These are phyloP conservation scores for Andrena minutula DNA, from an alignment of 2,888 invertebrate genomes.

Conservation along the genomic window DNA sequence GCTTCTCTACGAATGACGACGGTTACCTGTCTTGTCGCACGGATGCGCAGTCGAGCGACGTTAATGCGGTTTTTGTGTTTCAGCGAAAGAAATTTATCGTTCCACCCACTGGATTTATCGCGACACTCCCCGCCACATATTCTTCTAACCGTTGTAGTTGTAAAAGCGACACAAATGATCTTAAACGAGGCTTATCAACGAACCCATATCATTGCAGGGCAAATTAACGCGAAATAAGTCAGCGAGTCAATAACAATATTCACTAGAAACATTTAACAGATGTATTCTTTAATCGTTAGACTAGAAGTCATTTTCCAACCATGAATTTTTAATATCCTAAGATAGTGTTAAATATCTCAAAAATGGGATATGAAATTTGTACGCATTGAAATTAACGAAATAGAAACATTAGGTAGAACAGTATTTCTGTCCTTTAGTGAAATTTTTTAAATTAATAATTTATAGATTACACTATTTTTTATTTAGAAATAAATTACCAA, in stretches of 20 bases:
- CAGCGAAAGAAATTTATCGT: constrained; percentile 72
- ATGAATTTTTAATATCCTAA: no score
- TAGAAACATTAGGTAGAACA: no score
- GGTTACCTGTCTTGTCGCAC: constrained; percentile 54
- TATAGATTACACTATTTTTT: neutral
- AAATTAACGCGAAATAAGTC: neutral
- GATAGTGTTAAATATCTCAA: no score
- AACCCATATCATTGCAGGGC: neutral
- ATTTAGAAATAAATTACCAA: neutral
- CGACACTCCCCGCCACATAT: constrained; percentile 25
- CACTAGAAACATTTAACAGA: no score
- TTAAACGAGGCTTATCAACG: neutral
- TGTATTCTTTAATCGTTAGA: no score
- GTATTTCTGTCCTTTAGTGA: neutral
- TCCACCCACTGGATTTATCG: constrained; percentile 70
- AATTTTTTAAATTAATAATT: neutral
- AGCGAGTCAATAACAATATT: neutral
- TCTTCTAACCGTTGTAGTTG: constrained; percentile 29
- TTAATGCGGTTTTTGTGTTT: constrained; percentile 76
- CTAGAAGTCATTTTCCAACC: no score
- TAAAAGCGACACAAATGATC: constrained; percentile 1
- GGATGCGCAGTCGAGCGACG: constrained; percentile 53
- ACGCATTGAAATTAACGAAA: no score
- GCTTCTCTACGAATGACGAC: constrained; percentile 47
- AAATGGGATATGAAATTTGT: no score